Conservation (phyloP, 2,888 invertebrate genomes). For the Acanthosepion pharaonis region DNA sequence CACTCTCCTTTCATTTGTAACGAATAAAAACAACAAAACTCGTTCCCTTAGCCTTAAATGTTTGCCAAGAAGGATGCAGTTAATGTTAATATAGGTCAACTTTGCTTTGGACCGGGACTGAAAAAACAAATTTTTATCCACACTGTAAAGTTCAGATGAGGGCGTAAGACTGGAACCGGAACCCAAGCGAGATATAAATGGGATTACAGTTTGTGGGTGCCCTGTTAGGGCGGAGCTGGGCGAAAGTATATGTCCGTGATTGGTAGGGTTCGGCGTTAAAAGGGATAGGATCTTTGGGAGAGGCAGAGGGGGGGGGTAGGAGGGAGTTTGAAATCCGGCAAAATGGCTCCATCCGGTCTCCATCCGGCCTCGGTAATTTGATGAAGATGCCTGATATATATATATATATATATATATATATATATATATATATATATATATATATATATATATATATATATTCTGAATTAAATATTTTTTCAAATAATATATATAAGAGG, state of each 20-base stretch:
- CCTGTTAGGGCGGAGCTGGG: neutral
- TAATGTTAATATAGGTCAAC: too few species aligned
- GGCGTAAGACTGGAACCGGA: neutral
- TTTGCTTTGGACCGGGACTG: too few species aligned
- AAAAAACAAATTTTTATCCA: too few species aligned
- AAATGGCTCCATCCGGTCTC: neutral
- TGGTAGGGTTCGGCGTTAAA: neutral
- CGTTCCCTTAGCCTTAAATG: too few species aligned
- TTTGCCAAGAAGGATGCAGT: too few species aligned
- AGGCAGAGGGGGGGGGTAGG: neutral
- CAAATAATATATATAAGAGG: too few species aligned
- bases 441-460: neutral
- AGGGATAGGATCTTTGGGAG: neutral
- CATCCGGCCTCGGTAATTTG: neutral
- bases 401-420: neutral
- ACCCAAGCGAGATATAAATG: neutral
- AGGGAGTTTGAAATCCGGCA: neutral
- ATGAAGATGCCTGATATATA: neutral
- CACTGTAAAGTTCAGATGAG: neutral
- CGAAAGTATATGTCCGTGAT: neutral
- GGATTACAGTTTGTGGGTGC: neutral
- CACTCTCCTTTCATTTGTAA: too few species aligned
- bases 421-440: neutral
- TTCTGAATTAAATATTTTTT: neutral
- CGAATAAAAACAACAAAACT: too few species aligned